Evolutionary conservation across 2,113 vertebrate species (phyloP), one percentile per base, ranked within the genome.

Genomic region (Paramormyrops kingsleyae): DNA sequence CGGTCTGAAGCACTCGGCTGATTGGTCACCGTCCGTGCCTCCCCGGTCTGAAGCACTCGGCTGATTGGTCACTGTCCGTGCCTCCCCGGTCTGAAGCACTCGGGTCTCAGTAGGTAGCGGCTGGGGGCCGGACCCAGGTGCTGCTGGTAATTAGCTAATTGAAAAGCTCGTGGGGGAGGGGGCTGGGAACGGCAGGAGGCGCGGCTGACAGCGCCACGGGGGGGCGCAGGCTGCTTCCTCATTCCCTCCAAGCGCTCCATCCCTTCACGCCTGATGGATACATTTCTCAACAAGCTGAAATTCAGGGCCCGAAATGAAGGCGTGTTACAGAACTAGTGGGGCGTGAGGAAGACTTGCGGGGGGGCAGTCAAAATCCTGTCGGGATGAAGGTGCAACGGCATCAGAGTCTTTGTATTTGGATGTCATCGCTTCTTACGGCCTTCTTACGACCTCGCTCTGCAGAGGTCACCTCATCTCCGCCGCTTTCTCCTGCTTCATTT

Each of bases 141-240:
- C 50, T 62, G 42, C 49, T 46, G 77, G 39, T 80, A n/a, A 83
- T 84, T 89, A n/a, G 39, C 80, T 89, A 89, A 89, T 84, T 89
- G 74, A 89, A 59, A 83, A 83, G 70, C 66, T 77, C 2, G 27
- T 31, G 46, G 59, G 62, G 88, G 56, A 17, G 19, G 46, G n/a
- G 42, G n/a, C 46, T 15, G 3, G 31, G 24, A 56, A 66, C 46
- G 19, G 31, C 86, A n/a, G 21, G 56, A 17, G 24, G 56, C 4
- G 44, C 62, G 70, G 70, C 13, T 77, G 70, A 77, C 31, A 39
- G 70, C 70, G 0, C 70, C 35, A 39, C 35, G 13, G 66, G 70
- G 70, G 66, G 27, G 12, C 3, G 27, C 52, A 74, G 88, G 42
- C 44, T 88, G 88, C 74, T 17, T 46, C 39, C 39, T 88, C 87